phyloP scores from a whole-genome alignment of 2,113 vertebrate genomes.

The Procavia capensis region DNA sequence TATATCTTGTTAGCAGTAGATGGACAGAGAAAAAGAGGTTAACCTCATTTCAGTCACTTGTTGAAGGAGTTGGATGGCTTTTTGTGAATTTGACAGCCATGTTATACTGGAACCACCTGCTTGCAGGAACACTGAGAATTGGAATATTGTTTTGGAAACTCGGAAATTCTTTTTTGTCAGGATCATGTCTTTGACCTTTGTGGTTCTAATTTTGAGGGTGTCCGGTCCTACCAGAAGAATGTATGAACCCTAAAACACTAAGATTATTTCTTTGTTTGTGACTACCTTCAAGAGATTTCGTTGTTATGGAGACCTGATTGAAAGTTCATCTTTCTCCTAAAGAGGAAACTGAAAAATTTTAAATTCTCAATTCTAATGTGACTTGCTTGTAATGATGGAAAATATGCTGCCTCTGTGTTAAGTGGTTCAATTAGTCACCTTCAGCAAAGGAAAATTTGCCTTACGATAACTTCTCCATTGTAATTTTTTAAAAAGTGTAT shows the following conservation, averaged over 20 bases:
- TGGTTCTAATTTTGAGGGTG: slow-evolving; percentile 41
- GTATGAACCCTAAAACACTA: not conserved
- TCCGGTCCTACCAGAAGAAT: slow-evolving; percentile 30
- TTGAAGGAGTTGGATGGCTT: slow-evolving; percentile 33
- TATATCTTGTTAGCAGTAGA: not conserved
- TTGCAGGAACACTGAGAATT: not conserved
- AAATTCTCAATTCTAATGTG: not conserved
- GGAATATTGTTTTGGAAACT: slow-evolving; percentile 48
- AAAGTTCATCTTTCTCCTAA: slow-evolving; percentile 47
- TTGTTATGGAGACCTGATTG: not conserved
- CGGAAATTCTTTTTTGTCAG: slow-evolving; percentile 47
- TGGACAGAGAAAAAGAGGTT: slow-evolving; percentile 24
- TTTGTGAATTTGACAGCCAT: not conserved
- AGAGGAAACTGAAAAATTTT: slow-evolving; percentile 24
- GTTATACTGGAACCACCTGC: slow-evolving; percentile 9
- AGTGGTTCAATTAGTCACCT: not conserved
- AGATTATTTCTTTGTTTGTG: not conserved
- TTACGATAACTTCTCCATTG: not conserved
- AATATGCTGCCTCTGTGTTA: not conserved
- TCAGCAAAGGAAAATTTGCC: not conserved
- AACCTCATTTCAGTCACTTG: slow-evolving; percentile 19
- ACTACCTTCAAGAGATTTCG: slow-evolving; percentile 19
- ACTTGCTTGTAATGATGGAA: not conserved
- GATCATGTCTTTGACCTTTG: slow-evolving; percentile 11
- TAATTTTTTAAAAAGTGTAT: slow-evolving; percentile 5